phyloP scores from a whole-genome alignment of 2,797 vertebrate species.

The Graptemys geographica region DNA sequence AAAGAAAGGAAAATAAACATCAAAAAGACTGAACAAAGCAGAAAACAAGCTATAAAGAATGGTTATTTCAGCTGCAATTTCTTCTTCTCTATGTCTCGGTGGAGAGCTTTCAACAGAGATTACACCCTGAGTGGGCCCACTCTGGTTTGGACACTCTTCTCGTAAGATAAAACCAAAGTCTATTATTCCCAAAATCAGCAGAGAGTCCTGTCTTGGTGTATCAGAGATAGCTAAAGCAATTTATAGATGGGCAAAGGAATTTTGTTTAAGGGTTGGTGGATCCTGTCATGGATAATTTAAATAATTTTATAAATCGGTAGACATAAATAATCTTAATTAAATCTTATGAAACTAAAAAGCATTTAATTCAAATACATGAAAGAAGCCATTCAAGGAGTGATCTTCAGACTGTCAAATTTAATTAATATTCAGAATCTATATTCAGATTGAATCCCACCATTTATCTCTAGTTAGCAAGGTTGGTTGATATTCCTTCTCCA shows the following conservation, averaged over 20 bases:
- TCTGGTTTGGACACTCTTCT: neutral
- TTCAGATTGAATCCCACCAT: too few relatives aligned
- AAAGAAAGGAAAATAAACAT: neutral
- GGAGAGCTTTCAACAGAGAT: neutral
- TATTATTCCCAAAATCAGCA: neutral
- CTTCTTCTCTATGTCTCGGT: neutral
- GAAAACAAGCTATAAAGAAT: neutral
- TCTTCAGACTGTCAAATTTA: neutral
- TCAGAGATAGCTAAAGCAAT: neutral
- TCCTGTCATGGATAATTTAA: neutral
- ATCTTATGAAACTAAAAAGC: neutral
- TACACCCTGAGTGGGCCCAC: neutral
- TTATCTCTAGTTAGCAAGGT: too few relatives aligned
- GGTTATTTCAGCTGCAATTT: neutral
- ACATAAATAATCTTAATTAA: neutral
- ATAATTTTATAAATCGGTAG: neutral
- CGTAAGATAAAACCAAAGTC: neutral
- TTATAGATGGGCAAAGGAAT: too few relatives aligned
- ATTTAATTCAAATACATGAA: too few relatives aligned
- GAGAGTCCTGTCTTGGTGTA: neutral
- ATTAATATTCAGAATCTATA: neutral
- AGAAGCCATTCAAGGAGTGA: neutral
- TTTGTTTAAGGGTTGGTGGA: neutral
- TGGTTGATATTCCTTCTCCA: too few relatives aligned
- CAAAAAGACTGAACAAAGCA: neutral